phyloP scores from a whole-genome alignment of 2,797 vertebrate genomes.

The Mastacembelus armatus region DNA sequence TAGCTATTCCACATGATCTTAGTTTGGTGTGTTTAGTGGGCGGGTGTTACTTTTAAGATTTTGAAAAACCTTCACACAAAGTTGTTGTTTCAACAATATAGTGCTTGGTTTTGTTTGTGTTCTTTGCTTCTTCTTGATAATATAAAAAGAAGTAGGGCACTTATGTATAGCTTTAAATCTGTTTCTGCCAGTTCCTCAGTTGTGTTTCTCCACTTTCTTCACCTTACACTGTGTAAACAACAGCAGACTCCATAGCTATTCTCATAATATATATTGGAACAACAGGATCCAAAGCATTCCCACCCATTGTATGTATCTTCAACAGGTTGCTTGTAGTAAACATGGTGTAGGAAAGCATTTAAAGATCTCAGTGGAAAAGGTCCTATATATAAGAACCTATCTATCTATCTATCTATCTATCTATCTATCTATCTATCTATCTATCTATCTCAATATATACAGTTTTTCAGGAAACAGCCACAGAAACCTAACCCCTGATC shows the following conservation, averaged over 20 bases:
- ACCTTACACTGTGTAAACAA: slow-evolving; percentile 16
- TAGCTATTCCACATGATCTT: slow-evolving; percentile 64
- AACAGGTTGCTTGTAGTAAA: slow-evolving; percentile 14
- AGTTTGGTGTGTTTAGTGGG: slow-evolving; percentile 67
- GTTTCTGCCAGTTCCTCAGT: slow-evolving; percentile 1
- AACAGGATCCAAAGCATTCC: slow-evolving; percentile 6
- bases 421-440: too few relatives aligned
- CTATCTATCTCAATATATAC: too few relatives aligned
- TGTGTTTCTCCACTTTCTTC: slow-evolving; percentile 18
- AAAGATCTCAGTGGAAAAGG: slow-evolving; percentile 10
- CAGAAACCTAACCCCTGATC: slow-evolving; percentile 51
- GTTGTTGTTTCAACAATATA: slow-evolving; percentile 31
- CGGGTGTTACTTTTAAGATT: slow-evolving; percentile 57
- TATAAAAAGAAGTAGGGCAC: slow-evolving; percentile 14
- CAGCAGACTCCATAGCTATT: slow-evolving; percentile 27
- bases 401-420: too few relatives aligned
- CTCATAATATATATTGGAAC: slow-evolving; percentile 5
- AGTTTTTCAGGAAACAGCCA: slow-evolving; percentile 25
- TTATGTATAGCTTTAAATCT: slow-evolving; percentile 20
- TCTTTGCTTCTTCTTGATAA: slow-evolving; percentile 21
- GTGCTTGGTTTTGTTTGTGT: slow-evolving; percentile 31
- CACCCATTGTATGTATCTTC: neutral
- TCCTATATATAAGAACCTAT: too few relatives aligned
- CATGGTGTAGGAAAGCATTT: neutral
- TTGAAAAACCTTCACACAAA: slow-evolving; percentile 52